Percentiles rank a stretch among this genome's conserved stretches.
Conservation (phyloP, 2,888 invertebrate species). For the Aromia moschata region DNA sequence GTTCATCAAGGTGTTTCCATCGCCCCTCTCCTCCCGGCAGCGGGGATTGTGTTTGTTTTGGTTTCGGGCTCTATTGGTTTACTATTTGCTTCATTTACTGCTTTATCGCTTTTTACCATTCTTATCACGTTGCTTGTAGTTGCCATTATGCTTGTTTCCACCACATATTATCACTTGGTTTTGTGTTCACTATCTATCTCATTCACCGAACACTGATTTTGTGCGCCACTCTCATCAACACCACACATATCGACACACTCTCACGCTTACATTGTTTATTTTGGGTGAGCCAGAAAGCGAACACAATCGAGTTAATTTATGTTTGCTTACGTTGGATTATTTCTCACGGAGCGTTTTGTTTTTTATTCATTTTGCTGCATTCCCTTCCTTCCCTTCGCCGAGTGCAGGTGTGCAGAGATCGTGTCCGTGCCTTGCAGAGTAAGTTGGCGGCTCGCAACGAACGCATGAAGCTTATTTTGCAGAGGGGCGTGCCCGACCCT, state of each 20-base stretch:
- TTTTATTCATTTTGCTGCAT: constrained; percentile 64
- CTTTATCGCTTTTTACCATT: constrained; percentile 44
- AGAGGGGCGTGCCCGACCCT: constrained; percentile 86
- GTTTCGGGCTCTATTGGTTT: constrained; percentile 54
- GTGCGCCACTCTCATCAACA: constrained; percentile 32
- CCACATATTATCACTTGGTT: constrained; percentile 48
- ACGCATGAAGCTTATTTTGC: constrained; percentile 86
- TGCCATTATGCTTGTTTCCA: constrained; percentile 52
- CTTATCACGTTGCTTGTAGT: constrained; percentile 48
- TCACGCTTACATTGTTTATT: constrained; percentile 46
- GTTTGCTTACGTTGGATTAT: constrained; percentile 50
- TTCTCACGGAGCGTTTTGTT: constrained; percentile 59
- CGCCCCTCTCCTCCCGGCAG: constrained; percentile 56
- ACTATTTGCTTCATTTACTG: constrained; percentile 50
- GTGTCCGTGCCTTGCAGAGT: constrained; percentile 85
- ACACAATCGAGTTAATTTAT: constrained; percentile 53
- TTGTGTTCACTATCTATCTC: constrained; percentile 56
- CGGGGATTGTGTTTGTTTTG: constrained; percentile 61
- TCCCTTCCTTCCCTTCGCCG: constrained; percentile 52
- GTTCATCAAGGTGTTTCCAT: constrained; percentile 67
- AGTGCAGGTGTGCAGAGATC: constrained; percentile 83
- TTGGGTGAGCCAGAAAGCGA: constrained; percentile 56
- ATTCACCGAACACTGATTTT: constrained; percentile 44
- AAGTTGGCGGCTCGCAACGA: constrained; percentile 89
- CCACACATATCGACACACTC: constrained; percentile 35